Percentiles rank a stretch among this genome's conserved stretches.
These are phyloP conservation scores for Mastacembelus armatus DNA, from an alignment of 2,797 vertebrate genomes.

Conservation along the genomic window DNA sequence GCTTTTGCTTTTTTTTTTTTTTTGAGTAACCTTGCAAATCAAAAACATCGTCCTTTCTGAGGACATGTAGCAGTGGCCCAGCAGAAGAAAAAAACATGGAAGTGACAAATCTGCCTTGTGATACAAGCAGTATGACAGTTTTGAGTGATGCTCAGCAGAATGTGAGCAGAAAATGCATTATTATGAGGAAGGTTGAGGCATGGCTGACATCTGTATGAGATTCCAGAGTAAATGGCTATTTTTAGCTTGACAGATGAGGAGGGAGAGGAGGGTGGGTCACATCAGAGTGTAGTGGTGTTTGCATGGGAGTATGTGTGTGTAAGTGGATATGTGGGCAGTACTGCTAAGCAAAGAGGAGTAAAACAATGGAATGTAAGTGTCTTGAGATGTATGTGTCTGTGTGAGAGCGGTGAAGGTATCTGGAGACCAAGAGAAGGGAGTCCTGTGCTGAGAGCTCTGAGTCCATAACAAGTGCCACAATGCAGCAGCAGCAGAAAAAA, in stretches of 20 bases:
- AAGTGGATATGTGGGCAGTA: constrained; percentile 21
- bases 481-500: constrained; percentile 40
- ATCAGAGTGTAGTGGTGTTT: constrained; percentile 46
- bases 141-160: constrained; percentile 59
- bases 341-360: constrained; percentile 18
- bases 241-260: constrained; percentile 72
- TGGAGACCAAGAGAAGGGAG: constrained; percentile 29
- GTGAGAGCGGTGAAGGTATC: constrained; percentile 12
- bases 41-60: constrained; percentile 38
- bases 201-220: constrained; percentile 61
- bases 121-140: constrained; percentile 42
- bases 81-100: constrained; percentile 8
- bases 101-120: constrained; percentile 26
- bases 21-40: constrained; percentile 72
- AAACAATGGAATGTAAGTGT: constrained; percentile 27
- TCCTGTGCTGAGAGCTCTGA: constrained; percentile 46
- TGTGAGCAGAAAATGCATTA: constrained; percentile 61
- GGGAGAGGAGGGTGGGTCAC: constrained; percentile 66
- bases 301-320: constrained; percentile 28
- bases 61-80: constrained; percentile 12
- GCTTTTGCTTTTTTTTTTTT: constrained; percentile 69
- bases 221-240: constrained; percentile 75
- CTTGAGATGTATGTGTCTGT: constrained; percentile 19
- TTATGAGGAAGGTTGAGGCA: constrained; percentile 53
- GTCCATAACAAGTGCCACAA: constrained; percentile 40